Base-by-base conservation (phyloP, 2,113 vertebrate genomes). In the Seriola aureovittata region DNA sequence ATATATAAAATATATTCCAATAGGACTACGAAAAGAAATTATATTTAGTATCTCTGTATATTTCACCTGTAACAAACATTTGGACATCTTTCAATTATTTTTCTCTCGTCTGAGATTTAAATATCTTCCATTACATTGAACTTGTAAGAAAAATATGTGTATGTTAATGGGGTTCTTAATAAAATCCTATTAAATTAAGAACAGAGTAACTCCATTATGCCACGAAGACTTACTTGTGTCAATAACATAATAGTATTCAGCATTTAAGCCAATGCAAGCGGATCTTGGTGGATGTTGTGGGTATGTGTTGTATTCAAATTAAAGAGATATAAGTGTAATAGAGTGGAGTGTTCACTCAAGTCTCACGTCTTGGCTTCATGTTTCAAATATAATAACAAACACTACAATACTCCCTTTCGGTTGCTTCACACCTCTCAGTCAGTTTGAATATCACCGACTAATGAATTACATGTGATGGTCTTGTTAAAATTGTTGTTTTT, bases 261-360 rank as follows among this genome's bases (percentile, higher is more conserved):
- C 29, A 69, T 64, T 74, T 13, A 42, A 71, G 44, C 9, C 0
- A 42, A 62, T 5, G 55, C 1, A 8, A 46, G 32, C 44, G 12
- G 23, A 69, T 60, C 44, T 25, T 44, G 38, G 17, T 38, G 32
- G 71, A 14, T 78, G 19, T 13, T 74, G 63, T 69, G 64, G 70
- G 48, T 42, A 19, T 76, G 13, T 60, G 62, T 46, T 65, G 12
- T 68, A 13, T 68, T 54, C 25, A 62, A 14, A 64, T 57, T 29
- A 12, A 55, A 63, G 25, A 38, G 78, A 48, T 21, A 72, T 25
- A 1, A 62, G 29, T 48, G 68, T 38, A 54, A 67, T 17, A 8
- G 52, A 75, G 38, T 13, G 40, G 3, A 25, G 71, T 19, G 2
- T 58, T 66, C 21, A 42, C 3, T 44, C 0, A 5, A 42, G 36